Percentiles rank a stretch among this genome's conserved stretches.
phyloP scores from a whole-genome alignment of 2,888 invertebrate species.

The Sceliomorpha sp. region DNA sequence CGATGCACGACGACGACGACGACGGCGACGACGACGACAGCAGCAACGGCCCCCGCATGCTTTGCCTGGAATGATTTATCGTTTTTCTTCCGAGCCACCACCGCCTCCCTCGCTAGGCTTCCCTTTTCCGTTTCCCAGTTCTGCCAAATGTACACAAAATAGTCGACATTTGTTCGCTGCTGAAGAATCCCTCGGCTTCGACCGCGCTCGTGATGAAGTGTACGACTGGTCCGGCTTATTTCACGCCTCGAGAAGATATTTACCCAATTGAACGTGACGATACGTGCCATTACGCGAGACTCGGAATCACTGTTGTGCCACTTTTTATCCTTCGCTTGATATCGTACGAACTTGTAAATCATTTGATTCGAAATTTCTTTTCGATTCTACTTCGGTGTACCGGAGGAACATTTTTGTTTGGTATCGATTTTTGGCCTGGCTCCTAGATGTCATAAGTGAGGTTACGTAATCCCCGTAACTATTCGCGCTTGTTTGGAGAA shows the following conservation, averaged over 20 bases:
- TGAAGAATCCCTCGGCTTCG: constrained; percentile 9
- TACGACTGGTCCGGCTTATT: constrained; percentile 12
- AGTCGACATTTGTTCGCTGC: constrained; percentile 57
- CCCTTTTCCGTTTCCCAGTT: constrained; percentile 46
- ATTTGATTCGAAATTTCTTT: no score
- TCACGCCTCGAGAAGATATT: constrained; percentile 5
- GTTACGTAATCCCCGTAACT: no score
- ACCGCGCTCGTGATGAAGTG: constrained; percentile 1
- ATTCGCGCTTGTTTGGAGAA: no score
- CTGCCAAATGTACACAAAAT: constrained; percentile 72
- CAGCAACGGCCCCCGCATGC: constrained; percentile 58
- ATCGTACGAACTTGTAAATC: no score
- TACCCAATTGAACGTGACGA: no score
- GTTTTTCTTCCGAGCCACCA: constrained; percentile 63
- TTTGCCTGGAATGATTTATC: constrained; percentile 72
- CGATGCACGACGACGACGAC: constrained; percentile 76
- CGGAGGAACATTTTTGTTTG: no score
- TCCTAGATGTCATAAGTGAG: no score
- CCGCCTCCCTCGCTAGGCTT: constrained; percentile 31
- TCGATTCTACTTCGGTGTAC: no score
- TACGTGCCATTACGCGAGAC: no score
- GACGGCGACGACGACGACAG: constrained; percentile 34
- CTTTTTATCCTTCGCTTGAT: no score
- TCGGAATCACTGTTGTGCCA: no score
- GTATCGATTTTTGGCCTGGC: no score